Base-by-base conservation (phyloP, 2,113 vertebrate genomes). In the Chunga burmeisteri region DNA sequence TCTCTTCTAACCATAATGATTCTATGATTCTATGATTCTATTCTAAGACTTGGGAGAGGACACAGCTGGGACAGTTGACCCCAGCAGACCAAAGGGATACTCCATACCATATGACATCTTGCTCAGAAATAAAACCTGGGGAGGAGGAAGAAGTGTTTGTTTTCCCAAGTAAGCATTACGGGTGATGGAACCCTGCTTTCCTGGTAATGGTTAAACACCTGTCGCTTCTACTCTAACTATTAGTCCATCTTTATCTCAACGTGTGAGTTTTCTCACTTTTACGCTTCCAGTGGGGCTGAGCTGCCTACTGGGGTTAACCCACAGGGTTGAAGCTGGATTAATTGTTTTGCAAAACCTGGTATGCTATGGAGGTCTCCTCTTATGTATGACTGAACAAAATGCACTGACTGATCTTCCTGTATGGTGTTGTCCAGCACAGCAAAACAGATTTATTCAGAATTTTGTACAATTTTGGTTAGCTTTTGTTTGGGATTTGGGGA, bases 41-140 rank as follows among this genome's bases (percentile, higher is more conserved):
- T 38, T 38, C 38, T 38, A 38, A 38, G 38, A 38, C 38, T 38
- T 38, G 38, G 38, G 16, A 62, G 15, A 17, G 9, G 7, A 9
- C 30, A 55, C n/a, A 36, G 8, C 14, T 0, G 2, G n/a, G 82
- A 58, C 63, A 34, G 49, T 6, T 49, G 58, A 68, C 7, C 13
- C 19, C 19, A 63, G 0, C 4, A 63, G n/a, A 46, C 25, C 22
- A 42, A 17, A 36, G 13, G 20, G 19, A 18, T 56, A 75, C 18
- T 13, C 46, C 29, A n/a, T 5, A 46, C 29, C 6, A 2, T 42
- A 32, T 6, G 13, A 20, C 7, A 1, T 47, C 4, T 2, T 19
- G 8, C 5, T 81, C 36, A 77, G 16, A 30, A 52, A 26, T 21
- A 55, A 68, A 67, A 52, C 3, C 14, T 16, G 10, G 0, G 4